Percentiles rank a stretch among this genome's conserved stretches.
Evolutionary conservation across 2,888 invertebrate genomes (phyloP).

Genomic region (Polydrusus cervinus): DNA sequence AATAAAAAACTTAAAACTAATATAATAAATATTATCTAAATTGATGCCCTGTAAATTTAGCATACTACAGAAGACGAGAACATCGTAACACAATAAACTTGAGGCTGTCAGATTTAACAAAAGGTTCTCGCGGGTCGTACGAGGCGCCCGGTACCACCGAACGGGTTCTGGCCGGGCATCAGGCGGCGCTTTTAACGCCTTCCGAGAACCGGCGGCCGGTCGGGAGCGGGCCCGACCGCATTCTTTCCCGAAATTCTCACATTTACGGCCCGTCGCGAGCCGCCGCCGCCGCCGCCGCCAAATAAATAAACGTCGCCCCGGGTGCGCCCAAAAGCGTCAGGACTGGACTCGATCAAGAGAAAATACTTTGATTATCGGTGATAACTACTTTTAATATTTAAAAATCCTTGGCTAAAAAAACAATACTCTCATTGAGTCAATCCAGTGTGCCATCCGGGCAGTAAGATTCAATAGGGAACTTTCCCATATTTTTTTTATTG

Average conservation of each 20-base stretch:
- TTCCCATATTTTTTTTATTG: too few relatives aligned
- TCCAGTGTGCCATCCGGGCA: too few relatives aligned
- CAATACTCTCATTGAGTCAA: too few relatives aligned
- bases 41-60: not conserved
- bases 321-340: slow-evolving; percentile 35
- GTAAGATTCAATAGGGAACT: too few relatives aligned
- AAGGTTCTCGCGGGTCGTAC: slow-evolving; percentile 28
- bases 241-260: slow-evolving; percentile 55
- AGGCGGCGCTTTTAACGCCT: slow-evolving; percentile 67
- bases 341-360: slow-evolving; percentile 6
- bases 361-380: too few relatives aligned
- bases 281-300: slow-evolving; percentile 44
- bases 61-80: slow-evolving; percentile 15
- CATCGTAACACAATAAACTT: slow-evolving; percentile 11
- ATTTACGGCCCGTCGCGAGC: slow-evolving; percentile 51
- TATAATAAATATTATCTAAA: not conserved
- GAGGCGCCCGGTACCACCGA: slow-evolving; percentile 23
- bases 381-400: too few relatives aligned
- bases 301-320: slow-evolving; percentile 46
- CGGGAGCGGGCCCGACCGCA: slow-evolving; percentile 53
- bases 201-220: slow-evolving; percentile 65
- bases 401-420: too few relatives aligned
- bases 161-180: slow-evolving; percentile 32
- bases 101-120: slow-evolving; percentile 23
- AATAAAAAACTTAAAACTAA: too few relatives aligned